phyloP scores from a whole-genome alignment of 2,888 invertebrate genomes.

The Pandemis cinnamomeana region DNA sequence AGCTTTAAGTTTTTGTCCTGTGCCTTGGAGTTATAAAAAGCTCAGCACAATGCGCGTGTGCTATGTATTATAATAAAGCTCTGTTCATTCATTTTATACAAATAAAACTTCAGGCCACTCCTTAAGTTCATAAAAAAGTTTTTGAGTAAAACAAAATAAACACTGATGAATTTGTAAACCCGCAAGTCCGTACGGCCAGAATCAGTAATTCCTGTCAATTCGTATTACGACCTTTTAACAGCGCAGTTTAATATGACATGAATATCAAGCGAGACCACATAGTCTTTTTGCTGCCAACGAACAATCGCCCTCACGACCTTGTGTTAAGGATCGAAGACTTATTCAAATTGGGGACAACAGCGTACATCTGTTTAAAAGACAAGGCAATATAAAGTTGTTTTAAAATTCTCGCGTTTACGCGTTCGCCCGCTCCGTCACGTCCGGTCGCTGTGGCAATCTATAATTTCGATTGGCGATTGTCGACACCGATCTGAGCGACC shows the following conservation, averaged over 20 bases:
- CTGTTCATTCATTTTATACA: neutral
- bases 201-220: slow-evolving; percentile 70
- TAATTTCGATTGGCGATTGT: slow-evolving; percentile 65
- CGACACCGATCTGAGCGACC: slow-evolving; percentile 71
- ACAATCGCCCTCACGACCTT: slow-evolving; percentile 57
- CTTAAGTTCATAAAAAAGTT: neutral
- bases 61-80: neutral
- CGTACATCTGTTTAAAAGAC: slow-evolving; percentile 72
- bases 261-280: slow-evolving; percentile 68
- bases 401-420: slow-evolving; percentile 82
- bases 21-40: slow-evolving; percentile 26
- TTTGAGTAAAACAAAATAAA: slow-evolving; percentile 13
- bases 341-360: slow-evolving; percentile 58
- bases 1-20: slow-evolving; percentile 17
- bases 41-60: slow-evolving; percentile 3
- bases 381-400: slow-evolving; percentile 76
- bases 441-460: slow-evolving; percentile 67
- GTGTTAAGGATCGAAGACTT: slow-evolving; percentile 52
- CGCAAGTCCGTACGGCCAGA: neutral
- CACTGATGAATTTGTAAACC: slow-evolving; percentile 14
- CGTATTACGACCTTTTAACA: slow-evolving; percentile 72
- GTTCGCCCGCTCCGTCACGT: slow-evolving; percentile 80
- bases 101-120: neutral
- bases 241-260: slow-evolving; percentile 70
- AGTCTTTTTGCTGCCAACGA: slow-evolving; percentile 46